Base-by-base conservation (phyloP, 2,797 vertebrate species). In the Pteronotus mesoamericanus region DNA sequence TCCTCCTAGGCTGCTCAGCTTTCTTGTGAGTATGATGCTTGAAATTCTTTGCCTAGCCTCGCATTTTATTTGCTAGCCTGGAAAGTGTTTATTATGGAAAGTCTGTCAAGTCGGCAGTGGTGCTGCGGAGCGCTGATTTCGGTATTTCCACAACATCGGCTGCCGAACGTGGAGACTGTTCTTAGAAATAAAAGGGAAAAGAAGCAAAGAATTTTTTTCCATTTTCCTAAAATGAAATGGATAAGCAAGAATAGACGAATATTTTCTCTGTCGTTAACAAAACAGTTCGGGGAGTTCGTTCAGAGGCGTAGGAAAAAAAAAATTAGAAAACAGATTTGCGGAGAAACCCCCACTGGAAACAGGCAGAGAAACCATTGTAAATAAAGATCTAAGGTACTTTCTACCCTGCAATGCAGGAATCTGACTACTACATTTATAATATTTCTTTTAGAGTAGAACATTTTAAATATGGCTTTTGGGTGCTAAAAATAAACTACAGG, bases 171-270 rank as follows among this genome's bases (percentile, higher is more conserved):
- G 1, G 9, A 15, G 2, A 8, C 8, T 10, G 37, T 68, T 21
- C 42, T 46, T 61, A 66, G 26, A 95, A 90, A 93, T 57, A 1
- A 18, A 72, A 14, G 4, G 4, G 7, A 3, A 80, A 34, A 77
- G 42, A 86, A 69, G 37, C 24, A 88, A 79, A 82, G 24, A 72
- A 21, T 2, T 64, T 18, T 46, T 68, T 53, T 39, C 71, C 57
- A 26, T 24, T 86, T 91, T 84, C 39, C 84, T 86, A 44, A 86
- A 92, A 48, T 74, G 24, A 94, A 97, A 85, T 24, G 26, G 59
- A 77, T 32, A 78, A 86, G 61, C 11, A 74, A 92, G 10, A 78
- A 61, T 18, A 83, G 14, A 42, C 57, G 2, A 39, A 39, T 86
- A 72, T 90, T 94, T 71, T 83, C 71, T 1, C 0, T 2, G 0